Conservation (phyloP, 2,113 vertebrate species). For the Diphyllodes magnificus region DNA sequence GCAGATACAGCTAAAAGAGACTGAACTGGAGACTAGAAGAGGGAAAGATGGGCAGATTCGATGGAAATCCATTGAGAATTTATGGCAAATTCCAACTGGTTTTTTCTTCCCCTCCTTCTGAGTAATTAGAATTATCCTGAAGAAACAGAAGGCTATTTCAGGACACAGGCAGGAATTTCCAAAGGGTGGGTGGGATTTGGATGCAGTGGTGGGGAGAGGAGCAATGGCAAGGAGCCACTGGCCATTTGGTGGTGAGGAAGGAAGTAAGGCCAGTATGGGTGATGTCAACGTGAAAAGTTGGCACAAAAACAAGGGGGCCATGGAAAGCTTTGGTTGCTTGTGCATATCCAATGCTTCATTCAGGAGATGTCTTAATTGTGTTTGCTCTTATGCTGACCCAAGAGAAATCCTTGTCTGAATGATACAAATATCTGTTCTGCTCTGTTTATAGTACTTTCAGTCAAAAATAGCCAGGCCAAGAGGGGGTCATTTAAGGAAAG, state of each 20-base stretch:
- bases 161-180: neutral
- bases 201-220: neutral
- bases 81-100: neutral
- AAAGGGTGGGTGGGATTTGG: neutral
- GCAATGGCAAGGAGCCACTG: neutral
- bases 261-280: neutral
- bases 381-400: neutral
- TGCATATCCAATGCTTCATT: neutral
- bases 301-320: neutral
- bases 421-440: neutral
- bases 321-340: neutral
- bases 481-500: neutral
- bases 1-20: neutral
- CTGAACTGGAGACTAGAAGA: neutral
- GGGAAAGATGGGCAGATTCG: neutral
- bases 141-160: neutral
- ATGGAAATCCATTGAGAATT: neutral
- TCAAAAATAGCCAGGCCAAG: neutral
- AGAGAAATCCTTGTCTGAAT: neutral
- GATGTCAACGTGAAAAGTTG: neutral
- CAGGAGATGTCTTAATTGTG: neutral
- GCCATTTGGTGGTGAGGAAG: neutral
- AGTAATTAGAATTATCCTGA: neutral
- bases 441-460: slow-evolving; percentile 7
- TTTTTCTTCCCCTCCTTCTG: neutral